A percentile compares a stretch with the other conserved stretches of the same genome.
These are phyloP conservation scores for Drosophila fungiperda DNA, from an alignment of 2,888 invertebrate genomes.

Conservation along the genomic window DNA sequence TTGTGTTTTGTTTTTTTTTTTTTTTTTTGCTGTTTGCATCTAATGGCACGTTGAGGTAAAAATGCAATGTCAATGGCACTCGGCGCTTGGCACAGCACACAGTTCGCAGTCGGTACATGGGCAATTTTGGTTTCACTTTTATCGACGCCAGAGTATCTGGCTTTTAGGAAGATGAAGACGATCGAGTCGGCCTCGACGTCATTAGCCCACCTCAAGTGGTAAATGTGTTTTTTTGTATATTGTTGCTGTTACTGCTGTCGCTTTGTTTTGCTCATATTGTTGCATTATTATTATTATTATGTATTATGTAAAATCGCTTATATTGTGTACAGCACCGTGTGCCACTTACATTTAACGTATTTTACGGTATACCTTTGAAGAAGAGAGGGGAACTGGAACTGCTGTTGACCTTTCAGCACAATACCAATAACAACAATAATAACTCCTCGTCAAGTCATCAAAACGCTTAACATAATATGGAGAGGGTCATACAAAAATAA, in stretches of 20 bases:
- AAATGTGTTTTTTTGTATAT: slow-evolving; percentile 54
- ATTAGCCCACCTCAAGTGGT: slow-evolving; percentile 67
- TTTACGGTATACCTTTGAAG: not conserved
- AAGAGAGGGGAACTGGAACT: slow-evolving; percentile 41
- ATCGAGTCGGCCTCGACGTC: slow-evolving; percentile 46
- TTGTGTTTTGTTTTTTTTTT: slow-evolving; percentile 31
- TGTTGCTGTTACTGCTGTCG: slow-evolving; percentile 31
- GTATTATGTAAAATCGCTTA: slow-evolving; percentile 75
- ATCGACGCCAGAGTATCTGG: slow-evolving; percentile 73
- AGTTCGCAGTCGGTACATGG: slow-evolving; percentile 42
- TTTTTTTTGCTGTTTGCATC: slow-evolving; percentile 62
- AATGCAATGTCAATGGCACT: slow-evolving; percentile 82
- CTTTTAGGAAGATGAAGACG: slow-evolving; percentile 61
- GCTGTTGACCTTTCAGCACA: slow-evolving; percentile 72
- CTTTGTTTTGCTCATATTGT: slow-evolving; percentile 64
- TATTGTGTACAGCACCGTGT: slow-evolving; percentile 69
- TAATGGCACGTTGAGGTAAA: slow-evolving; percentile 73
- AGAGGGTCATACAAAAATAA: slow-evolving; percentile 59
- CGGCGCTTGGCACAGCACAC: slow-evolving; percentile 6
- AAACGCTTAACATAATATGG: slow-evolving; percentile 47
- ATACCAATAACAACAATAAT: slow-evolving; percentile 41
- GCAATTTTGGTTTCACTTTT: slow-evolving; percentile 82
- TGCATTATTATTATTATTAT: slow-evolving; percentile 64
- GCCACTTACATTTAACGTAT: slow-evolving; percentile 60
- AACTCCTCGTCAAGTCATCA: slow-evolving; percentile 32